Conservation (phyloP, 2,888 invertebrate genomes). For the Lasioglossum malachurum region DNA sequence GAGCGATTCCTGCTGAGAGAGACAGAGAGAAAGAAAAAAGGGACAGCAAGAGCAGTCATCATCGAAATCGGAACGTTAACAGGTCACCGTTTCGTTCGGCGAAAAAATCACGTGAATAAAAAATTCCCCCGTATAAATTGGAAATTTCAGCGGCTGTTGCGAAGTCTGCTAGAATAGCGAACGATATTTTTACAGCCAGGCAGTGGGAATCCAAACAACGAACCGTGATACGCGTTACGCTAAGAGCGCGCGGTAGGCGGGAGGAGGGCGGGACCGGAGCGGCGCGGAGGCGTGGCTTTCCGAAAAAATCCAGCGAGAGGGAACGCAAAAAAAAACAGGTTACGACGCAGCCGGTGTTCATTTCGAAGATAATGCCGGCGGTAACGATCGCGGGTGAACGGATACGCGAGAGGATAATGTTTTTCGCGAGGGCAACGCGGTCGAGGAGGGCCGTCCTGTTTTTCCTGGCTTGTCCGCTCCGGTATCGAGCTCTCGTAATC, state of each 20-base stretch:
- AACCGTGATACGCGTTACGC: not conserved
- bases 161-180: not conserved
- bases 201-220: not conserved
- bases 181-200: not conserved
- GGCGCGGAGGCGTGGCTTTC: not conserved
- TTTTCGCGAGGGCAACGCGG: slow-evolving; percentile 12
- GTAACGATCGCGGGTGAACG: slow-evolving; percentile 33
- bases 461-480: not conserved
- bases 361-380: slow-evolving; percentile 29
- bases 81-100: not conserved
- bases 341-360: slow-evolving; percentile 24
- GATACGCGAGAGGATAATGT: slow-evolving; percentile 8
- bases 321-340: not conserved
- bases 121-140: not conserved
- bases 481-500: not conserved
- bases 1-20: not conserved
- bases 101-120: not conserved
- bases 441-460: not conserved
- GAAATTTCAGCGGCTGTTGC: not conserved
- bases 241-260: not conserved
- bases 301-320: slow-evolving; percentile 11
- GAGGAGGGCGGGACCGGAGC: not conserved
- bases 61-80: not conserved
- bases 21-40: not conserved
- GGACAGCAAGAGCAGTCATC: not conserved